Evolutionary conservation across 2,113 vertebrate genomes (phyloP).

Genomic region (Ptyas mucosa): DNA sequence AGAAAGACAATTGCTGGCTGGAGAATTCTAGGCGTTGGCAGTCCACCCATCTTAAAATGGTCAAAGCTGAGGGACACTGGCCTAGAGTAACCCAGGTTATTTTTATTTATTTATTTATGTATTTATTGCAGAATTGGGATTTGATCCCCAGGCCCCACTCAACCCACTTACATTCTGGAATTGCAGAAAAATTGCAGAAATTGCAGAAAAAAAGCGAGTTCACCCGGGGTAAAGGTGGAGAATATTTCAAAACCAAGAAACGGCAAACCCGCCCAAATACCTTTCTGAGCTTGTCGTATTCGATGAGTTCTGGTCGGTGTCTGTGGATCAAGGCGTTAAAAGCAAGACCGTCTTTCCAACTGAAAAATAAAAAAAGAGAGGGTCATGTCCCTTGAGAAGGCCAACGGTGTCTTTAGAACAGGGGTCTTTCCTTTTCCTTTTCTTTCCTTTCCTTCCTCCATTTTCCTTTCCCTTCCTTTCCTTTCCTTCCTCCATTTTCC

Average conservation of each 20-base stretch:
- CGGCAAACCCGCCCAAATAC: conserved; percentile 38
- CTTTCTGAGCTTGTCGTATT: conserved; percentile 93
- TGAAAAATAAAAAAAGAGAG: conserved; percentile 33
- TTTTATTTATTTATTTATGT: too few species aligned
- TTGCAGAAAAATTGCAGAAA: too few species aligned
- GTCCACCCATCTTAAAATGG: not conserved
- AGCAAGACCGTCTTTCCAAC: conserved; percentile 95
- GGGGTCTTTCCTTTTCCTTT: too few species aligned
- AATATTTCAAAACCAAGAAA: not conserved
- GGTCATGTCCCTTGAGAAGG: rapidly evolving
- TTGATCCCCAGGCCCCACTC: not conserved
- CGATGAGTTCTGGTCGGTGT: conserved; percentile 91
- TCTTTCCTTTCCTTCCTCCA: too few species aligned
- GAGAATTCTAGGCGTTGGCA: not conserved
- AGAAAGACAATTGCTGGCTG: not conserved
- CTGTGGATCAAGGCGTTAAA: conserved; percentile 96
- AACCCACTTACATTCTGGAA: too few species aligned
- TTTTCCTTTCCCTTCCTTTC: too few species aligned
- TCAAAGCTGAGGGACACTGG: not conserved
- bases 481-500: too few species aligned
- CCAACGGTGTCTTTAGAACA: rapidly evolving
- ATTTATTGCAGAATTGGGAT: not conserved
- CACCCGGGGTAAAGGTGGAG: not conserved
- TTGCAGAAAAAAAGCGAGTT: not conserved
- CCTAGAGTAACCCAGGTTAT: not conserved